Base-by-base conservation (phyloP, 2,797 vertebrate genomes). In the Rhadinocentrus ornatus region DNA sequence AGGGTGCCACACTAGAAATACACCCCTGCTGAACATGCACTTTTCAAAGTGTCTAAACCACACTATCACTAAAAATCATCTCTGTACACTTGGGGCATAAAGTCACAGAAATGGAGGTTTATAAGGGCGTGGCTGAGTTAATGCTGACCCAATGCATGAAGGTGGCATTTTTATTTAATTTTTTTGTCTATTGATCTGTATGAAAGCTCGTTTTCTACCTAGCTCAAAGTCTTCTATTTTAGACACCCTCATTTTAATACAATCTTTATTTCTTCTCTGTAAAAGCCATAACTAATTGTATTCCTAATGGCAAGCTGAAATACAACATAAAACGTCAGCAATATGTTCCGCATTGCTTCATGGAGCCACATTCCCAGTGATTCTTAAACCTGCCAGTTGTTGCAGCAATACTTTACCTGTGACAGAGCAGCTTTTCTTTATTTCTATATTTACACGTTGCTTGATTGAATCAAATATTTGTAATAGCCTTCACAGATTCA, bases 21-120 rank as follows among this genome's bases (percentile, higher is more conserved):
- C 59, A 71, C 75, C 81, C 85, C 35, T 86, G 86, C 90, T 89
- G 85, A 90, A 77, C 65, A 12, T 61, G 81, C 88, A 80, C 62
- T 88, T 87, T 52, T 69, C n/a, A 67, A 16, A 73, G 52, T 53
- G 64, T 60, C 78, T 73, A 58, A 50, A 67, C 66, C 57, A 65
- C 37, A 68, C 27, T 35, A 35, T 39, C 41, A 58, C 31, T 34
- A 52, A 66, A 73, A 32, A 63, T 59, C 54, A 54, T 15, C 46
- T 22, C 48, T 6, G 3, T 54, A 76, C 68, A 71, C 26, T 48
- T 6, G 34, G 62, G 62, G 53, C 72, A 55, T 26, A 65, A 69
- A 80, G 68, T 81, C 72, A 44, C 66, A 37, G 32, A 52, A 59
- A 65, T 69, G 37, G 54, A 75, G 60, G 72, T 77, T 66, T 71